Evolutionary conservation across 2,113 vertebrate species (phyloP), one percentile per base, ranked within the genome.

Genomic region (Cynocephalus volans): DNA sequence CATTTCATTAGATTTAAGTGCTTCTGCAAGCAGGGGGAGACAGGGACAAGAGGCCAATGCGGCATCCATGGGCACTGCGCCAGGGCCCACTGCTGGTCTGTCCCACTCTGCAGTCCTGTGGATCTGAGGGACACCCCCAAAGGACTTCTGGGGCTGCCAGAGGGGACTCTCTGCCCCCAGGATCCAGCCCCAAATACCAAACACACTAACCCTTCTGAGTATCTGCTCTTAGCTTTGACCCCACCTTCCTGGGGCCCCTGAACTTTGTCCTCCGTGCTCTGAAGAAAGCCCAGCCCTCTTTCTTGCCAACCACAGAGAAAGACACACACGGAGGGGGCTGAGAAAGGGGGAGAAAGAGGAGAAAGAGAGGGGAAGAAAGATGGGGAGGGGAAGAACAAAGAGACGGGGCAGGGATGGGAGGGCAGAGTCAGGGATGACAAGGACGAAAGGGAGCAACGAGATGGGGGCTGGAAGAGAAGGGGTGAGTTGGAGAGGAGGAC

Each of bases 1-100:
- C 96, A 96, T 97, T 98, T 98, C 98, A 98, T 98, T 98, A 97
- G 94, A 96, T 77, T 85, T 93, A 88, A 95, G 93, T 96, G 96
- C 95, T 96, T 96, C 95, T 96, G 95, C 45, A 50, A 96, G 3
- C 41, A 41, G 70, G 90, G 86, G 75, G 75, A 92, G 85, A 94
- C 36, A 67, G 92, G 77, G 92, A 95, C 64, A 19, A 72, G 89
- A 75, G 70, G 84, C 80, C 92, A 69, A n/a, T 91, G 97, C 67
- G 4, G 96, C 96, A 96, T 96, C 97, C 67, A 6, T 5, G 3
- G 97, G 97, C 95, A 52, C 36, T 33, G 1, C 1, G 97, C 98
- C 98, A 98, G 88, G 54, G 89, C 95, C 93, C 77, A 85, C 94
- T 95, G 81, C 62, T 3, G 33, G 58, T 18, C 69, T 8, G 75